phyloP scores from a whole-genome alignment of 2,113 vertebrate genomes.

The Anser brachyrhynchus region DNA sequence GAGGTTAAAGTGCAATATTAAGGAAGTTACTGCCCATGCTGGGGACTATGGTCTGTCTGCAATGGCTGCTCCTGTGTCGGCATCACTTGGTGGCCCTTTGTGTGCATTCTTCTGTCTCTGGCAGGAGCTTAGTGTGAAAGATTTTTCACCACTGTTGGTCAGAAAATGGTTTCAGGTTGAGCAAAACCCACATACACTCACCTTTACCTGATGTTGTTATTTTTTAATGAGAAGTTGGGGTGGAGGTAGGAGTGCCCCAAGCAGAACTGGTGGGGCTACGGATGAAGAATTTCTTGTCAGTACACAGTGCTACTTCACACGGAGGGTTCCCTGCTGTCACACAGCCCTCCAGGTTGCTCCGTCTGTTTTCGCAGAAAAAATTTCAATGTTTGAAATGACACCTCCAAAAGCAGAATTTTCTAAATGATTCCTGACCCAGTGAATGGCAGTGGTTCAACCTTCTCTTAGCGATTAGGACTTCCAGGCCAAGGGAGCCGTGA shows the following conservation, averaged over 20 bases:
- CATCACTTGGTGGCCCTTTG: neutral
- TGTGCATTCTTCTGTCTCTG: neutral
- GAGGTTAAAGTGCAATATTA: neutral
- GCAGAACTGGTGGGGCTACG: neutral
- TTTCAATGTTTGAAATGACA: neutral
- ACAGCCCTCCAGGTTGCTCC: neutral
- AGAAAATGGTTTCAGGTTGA: neutral
- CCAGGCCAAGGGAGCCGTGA: neutral
- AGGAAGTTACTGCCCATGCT: too few relatives aligned
- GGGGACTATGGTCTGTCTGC: too few relatives aligned
- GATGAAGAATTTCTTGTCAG: neutral
- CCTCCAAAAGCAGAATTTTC: neutral
- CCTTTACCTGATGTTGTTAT: neutral
- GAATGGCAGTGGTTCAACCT: neutral
- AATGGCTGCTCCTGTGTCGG: neutral
- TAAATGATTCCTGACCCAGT: neutral
- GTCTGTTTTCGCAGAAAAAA: neutral
- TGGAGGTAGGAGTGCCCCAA: neutral
- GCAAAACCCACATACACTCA: neutral
- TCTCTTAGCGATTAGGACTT: neutral
- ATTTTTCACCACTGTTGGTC: neutral
- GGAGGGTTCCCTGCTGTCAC: neutral
- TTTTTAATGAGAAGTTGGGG: neutral
- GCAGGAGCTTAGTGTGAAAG: neutral
- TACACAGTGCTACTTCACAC: neutral